Evolutionary conservation across 2,797 vertebrate species (phyloP).

Genomic region (Austrolebias charrua): DNA sequence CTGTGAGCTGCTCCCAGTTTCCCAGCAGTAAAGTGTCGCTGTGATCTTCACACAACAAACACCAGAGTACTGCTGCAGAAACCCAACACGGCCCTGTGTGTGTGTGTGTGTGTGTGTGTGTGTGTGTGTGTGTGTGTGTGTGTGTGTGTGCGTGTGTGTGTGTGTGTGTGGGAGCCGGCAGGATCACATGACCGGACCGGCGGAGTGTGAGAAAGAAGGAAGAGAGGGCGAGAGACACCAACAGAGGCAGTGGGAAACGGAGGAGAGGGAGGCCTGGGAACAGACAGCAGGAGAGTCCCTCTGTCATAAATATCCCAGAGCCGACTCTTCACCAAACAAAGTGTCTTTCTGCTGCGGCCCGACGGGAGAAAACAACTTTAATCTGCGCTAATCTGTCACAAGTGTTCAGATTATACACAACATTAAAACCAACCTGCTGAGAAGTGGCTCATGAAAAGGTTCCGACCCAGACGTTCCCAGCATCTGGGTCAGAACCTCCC

Average conservation of each 20-base stretch:
- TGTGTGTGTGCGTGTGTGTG: too few relatives aligned
- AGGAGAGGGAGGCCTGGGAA: slow-evolving; percentile 42
- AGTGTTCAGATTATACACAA: not conserved
- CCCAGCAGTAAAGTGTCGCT: slow-evolving; percentile 22
- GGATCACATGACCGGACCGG: slow-evolving; percentile 41
- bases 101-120: too few relatives aligned
- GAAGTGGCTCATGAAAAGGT: too few relatives aligned
- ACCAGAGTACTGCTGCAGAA: slow-evolving; percentile 23
- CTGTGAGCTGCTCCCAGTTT: slow-evolving; percentile 23
- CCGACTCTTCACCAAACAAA: slow-evolving; percentile 18
- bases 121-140: too few relatives aligned
- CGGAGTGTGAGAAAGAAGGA: slow-evolving; percentile 46
- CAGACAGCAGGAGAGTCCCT: slow-evolving; percentile 25
- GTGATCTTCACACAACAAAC: slow-evolving; percentile 32
- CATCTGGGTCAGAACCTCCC: too few relatives aligned
- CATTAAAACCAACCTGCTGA: too few relatives aligned
- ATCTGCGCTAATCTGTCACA: too few relatives aligned
- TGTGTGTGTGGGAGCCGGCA: slow-evolving; percentile 31
- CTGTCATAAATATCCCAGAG: slow-evolving; percentile 32
- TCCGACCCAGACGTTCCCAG: too few relatives aligned
- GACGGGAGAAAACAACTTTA: not conserved
- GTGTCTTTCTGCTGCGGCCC: slow-evolving; percentile 1
- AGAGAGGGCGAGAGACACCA: slow-evolving; percentile 29
- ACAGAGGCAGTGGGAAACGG: slow-evolving; percentile 34
- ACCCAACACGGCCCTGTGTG: slow-evolving; percentile 21